These are phyloP conservation scores for Drosophila jambulina DNA, from an alignment of 1,140 invertebrate genomes.

Conservation along the genomic window DNA sequence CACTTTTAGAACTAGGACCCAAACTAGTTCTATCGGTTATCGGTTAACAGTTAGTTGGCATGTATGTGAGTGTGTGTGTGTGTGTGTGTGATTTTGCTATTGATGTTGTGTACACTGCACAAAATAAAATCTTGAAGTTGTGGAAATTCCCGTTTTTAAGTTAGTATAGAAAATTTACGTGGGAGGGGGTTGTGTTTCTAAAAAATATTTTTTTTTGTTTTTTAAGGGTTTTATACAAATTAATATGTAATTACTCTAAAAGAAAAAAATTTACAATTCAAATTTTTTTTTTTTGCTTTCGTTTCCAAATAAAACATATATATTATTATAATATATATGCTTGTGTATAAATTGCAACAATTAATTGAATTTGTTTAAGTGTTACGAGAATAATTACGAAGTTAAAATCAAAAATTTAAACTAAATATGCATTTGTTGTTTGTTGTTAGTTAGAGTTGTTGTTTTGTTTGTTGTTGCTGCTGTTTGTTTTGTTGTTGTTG, in stretches of 20 bases:
- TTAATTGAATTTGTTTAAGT: slow-evolving; percentile 31
- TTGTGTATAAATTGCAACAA: slow-evolving; percentile 51
- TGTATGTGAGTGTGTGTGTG: slow-evolving; percentile 5
- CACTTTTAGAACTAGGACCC: slow-evolving; percentile 16
- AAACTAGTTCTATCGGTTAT: slow-evolving; percentile 5
- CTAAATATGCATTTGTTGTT: slow-evolving; percentile 46
- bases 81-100: slow-evolving; percentile 6
- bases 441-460: slow-evolving; percentile 35
- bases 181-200: slow-evolving; percentile 18
- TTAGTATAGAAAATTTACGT: slow-evolving; percentile 40
- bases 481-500: slow-evolving; percentile 37
- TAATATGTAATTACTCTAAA: slow-evolving; percentile 57
- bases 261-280: slow-evolving; percentile 60
- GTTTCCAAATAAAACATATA: slow-evolving; percentile 22
- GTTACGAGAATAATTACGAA: slow-evolving; percentile 21
- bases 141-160: slow-evolving; percentile 15
- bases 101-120: slow-evolving; percentile 9
- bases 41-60: not conserved
- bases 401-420: slow-evolving; percentile 44
- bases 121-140: slow-evolving; percentile 18
- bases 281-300: slow-evolving; percentile 10
- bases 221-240: slow-evolving; percentile 9
- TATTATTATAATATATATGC: slow-evolving; percentile 46
- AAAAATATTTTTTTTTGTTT: slow-evolving; percentile 36
- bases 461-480: slow-evolving; percentile 32